Evolutionary conservation across 2,113 vertebrate species (phyloP), one percentile per base, ranked within the genome.

Genomic region (Toxostoma redivivum): DNA sequence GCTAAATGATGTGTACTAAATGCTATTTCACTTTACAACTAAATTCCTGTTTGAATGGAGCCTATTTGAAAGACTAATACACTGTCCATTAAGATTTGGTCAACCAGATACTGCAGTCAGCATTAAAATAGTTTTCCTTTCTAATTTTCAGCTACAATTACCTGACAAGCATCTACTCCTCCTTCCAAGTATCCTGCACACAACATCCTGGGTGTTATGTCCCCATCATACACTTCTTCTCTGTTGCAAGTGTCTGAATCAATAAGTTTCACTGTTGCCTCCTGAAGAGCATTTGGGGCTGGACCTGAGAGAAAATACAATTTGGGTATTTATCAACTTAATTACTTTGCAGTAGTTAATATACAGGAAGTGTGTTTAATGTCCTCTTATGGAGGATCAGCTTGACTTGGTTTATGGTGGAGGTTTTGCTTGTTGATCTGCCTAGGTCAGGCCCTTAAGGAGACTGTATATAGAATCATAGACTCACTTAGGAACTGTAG

Each of bases 161-260:
- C 99, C 99, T 99, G 99, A 95, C 99, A 99, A 70, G 99, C 98
- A 96, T 99, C 99, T 38, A 99, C 97, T 70, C 96, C 98, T 92
- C 99, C 99, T 14, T 28, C 30, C 65, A 99, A 95, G 58, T 98
- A 93, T 50, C 99, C 98, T 3, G 99, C 99, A 85, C 99, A 99
- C 94, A 98, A 7, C 99, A 99, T 99, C 73, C 98, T 98, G 40
- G 98, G 98, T 10, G 98, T 98, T 96, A 99, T 86, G 80, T 98
- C 97, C 7, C 98, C 98, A 3, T 20, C 48, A 2, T 98, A 98
- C 31, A 97, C 96, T 98, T 97, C 89, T 93, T 78, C 42, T 50
- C 74, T 97, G 60, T 99, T 97, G 87, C 99, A 99, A 48, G 98
- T 98, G 0, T 98, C 96, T 80, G 98, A 98, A 80, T 99, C 99